Evolutionary conservation across 2,797 vertebrate species (phyloP), one percentile per base, ranked within the genome.

Genomic region (Chelon labrosus): DNA sequence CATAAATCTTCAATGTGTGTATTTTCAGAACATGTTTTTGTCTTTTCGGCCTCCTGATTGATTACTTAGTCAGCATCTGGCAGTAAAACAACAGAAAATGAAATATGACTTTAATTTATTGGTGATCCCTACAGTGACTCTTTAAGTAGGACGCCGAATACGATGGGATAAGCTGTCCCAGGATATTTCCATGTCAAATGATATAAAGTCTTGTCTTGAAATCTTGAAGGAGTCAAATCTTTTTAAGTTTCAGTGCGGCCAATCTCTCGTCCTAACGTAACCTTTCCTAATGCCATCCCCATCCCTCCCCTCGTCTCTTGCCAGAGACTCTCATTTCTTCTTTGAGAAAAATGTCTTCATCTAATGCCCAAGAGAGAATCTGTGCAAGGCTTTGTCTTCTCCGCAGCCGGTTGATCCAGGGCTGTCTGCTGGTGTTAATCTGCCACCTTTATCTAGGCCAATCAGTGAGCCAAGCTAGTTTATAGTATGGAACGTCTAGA

Each of bases 361-460:
- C 65, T 3, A 13, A 10, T 20, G 62, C 62, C 41, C 3, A 5
- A 10, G 65, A 70, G 70, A 61, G 50, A 60, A 67, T 55, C 3
- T 20, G 39, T 52, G 19, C 25, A 27, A 20, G 6, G 54, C 58
- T 65, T 42, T 46, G 27, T 68, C 71, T 79, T 68, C 53, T 25
- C 19, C 58, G 22, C 10, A 22, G 27, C 42, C 50, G 2, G 71
- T 61, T 73, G 68, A 80, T 83, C 77, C 51, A 37, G 14, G 17
- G 41, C 69, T 63, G 75, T 69, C 80, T 42, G 65, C 54, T 5
- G 5, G 55, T 42, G 74, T 79, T 85, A 82, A 80, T 89, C 79
- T 51, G 13, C 65, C 51, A 38, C 67, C 62, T 54, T 58, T 53
- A 79, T 80, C 68, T 77, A 50, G 57, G 65, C 77, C 77, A 71